These are phyloP conservation scores for Poeciliopsis prolifica DNA, from an alignment of 2,113 vertebrate genomes.

Conservation along the genomic window DNA sequence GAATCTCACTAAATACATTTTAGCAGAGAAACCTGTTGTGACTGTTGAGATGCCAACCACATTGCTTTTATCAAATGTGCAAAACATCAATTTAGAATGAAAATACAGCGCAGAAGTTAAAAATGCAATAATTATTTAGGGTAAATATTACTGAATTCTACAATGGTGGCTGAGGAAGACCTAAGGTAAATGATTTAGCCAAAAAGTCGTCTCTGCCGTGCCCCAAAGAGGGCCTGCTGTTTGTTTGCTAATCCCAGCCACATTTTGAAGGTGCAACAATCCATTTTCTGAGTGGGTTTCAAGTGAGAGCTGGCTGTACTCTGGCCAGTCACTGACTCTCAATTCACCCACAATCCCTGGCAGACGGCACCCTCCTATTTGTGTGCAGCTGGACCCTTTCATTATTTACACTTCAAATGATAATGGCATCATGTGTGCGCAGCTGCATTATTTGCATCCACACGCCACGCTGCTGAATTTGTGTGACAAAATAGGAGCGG, in stretches of 20 bases:
- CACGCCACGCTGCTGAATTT: conserved; percentile 44
- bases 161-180: conserved; percentile 1
- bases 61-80: background rate
- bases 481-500: conserved; percentile 61
- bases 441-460: conserved; percentile 77
- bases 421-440: conserved; percentile 74
- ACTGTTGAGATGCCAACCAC: background rate
- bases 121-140: background rate
- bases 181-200: background rate
- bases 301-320: conserved; percentile 11
- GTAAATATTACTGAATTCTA: background rate
- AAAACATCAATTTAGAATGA: background rate
- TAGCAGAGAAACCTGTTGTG: background rate
- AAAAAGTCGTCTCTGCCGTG: background rate
- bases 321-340: conserved; percentile 23
- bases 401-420: conserved; percentile 78
- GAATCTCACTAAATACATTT: background rate
- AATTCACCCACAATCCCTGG: conserved; percentile 52
- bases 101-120: background rate
- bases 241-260: conserved; percentile 17
- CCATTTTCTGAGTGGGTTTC: conserved; percentile 3
- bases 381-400: conserved; percentile 76
- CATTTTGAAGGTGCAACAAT: conserved; percentile 5
- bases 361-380: conserved; percentile 47
- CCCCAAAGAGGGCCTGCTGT: background rate